Evolutionary conservation across 1,140 invertebrate species (phyloP).

Genomic region (Lethrus apterus): DNA sequence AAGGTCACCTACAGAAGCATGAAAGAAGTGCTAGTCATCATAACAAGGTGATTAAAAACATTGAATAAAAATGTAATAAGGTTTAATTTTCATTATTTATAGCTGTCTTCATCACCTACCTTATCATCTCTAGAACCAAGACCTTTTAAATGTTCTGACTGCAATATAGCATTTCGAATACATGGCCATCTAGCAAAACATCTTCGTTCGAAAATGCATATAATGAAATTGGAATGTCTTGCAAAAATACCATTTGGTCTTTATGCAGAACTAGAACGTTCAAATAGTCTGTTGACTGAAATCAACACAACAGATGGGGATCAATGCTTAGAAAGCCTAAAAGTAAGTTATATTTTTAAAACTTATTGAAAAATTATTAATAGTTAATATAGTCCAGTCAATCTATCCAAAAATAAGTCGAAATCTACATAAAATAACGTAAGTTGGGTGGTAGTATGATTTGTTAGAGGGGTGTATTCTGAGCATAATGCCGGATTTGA

Average conservation of each 20-base stretch:
- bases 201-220: constrained; percentile 93
- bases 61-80: neutral
- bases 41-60: constrained; percentile 61
- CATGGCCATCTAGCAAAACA: constrained; percentile 95
- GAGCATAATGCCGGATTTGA: too few relatives aligned
- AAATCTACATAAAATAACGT: too few relatives aligned
- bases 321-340: constrained; percentile 80
- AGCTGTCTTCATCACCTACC: constrained; percentile 39
- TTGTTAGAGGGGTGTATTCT: too few relatives aligned
- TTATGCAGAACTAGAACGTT: constrained; percentile 88
- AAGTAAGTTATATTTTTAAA: constrained; percentile 44
- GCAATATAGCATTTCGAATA: constrained; percentile 92
- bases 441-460: too few relatives aligned
- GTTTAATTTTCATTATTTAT: constrained; percentile 13
- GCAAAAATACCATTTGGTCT: constrained; percentile 93
- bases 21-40: constrained; percentile 83
- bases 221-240: constrained; percentile 88
- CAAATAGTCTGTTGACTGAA: constrained; percentile 82
- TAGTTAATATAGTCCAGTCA: too few relatives aligned
- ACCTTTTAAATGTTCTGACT: constrained; percentile 91
- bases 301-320: constrained; percentile 92
- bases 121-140: constrained; percentile 71
- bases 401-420: too few relatives aligned
- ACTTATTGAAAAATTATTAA: neutral
- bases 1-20: constrained; percentile 88